phyloP scores from a whole-genome alignment of 2,888 invertebrate genomes.

The Miltochrista miniata region DNA sequence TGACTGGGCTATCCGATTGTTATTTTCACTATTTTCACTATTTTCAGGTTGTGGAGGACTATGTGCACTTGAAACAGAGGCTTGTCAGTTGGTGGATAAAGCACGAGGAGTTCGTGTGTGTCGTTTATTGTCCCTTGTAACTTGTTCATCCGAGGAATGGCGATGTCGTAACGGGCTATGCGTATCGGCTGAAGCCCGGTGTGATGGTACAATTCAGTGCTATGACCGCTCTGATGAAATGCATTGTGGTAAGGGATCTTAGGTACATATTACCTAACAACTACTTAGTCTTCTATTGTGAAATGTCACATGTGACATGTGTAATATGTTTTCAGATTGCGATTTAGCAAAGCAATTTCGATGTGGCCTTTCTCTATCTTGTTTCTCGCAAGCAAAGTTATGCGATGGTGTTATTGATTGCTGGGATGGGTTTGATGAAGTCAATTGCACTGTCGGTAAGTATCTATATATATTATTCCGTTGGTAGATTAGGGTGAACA shows the following conservation, averaged over 20 bases:
- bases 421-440: conserved; percentile 90
- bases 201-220: conserved; percentile 89
- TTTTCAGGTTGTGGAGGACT: conserved; percentile 85
- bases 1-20: too few relatives aligned
- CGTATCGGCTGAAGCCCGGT: conserved; percentile 85
- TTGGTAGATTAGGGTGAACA: not conserved
- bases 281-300: not conserved
- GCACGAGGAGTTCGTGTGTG: conserved; percentile 79
- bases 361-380: conserved; percentile 89
- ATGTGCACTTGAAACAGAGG: conserved; percentile 85
- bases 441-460: conserved; percentile 87
- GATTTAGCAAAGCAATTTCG: conserved; percentile 87
- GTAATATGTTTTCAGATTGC: conserved; percentile 81
- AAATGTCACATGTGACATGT: not conserved
- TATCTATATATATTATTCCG: not conserved
- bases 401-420: conserved; percentile 90
- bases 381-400: conserved; percentile 86
- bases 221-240: conserved; percentile 89
- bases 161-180: conserved; percentile 89
- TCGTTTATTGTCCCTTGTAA: conserved; percentile 82
- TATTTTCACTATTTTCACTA: too few relatives aligned
- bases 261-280: conserved; percentile 17
- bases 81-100: conserved; percentile 85
- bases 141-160: conserved; percentile 86
- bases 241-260: conserved; percentile 85